Evolutionary conservation across 2,888 invertebrate species (phyloP), one percentile per base, ranked within the genome.

Genomic region (Plebejus anna): DNA sequence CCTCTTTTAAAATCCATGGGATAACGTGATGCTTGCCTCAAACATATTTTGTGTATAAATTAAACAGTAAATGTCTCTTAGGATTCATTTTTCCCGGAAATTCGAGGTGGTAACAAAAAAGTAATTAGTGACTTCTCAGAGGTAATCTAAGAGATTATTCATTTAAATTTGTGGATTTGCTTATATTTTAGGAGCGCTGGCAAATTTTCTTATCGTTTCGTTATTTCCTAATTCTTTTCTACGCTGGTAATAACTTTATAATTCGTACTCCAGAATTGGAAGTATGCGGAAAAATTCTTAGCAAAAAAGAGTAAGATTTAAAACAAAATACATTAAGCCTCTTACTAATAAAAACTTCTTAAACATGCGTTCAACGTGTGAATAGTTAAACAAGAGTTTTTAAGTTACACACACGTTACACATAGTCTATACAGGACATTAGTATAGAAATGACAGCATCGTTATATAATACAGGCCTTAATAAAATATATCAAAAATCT

Each of bases 121-220:
- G 83, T 82, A 83, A 84, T 85, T 84, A 84, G 81, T 79, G 77
- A 70, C 77, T 79, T 81, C 82, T 82, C 81, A 78, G 82, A 82
- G 82, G 83, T 84, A 82, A 82, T 82, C 81, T 79, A 78, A 75
- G 77, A 83, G 82, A 84, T 85, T 83, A 84, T 84, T 83, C 79
- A 83, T 80, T 78, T 75, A 82, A 84, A 84, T 84, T 82, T 82
- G 82, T 80, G 81, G 76, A 81, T 79, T 80, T 81, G 28, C 32
- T 73, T 51, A 32, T 55, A 51, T 55, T 73, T 55, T 51, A 16
- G 73, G 32, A 55, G 55, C 55, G 51, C 16, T 32, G 71, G 7
- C 66, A 66, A 66, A 42, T 71, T 71, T 71, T 42, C 9, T 38
- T 71, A 42, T 42, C 42, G 42, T 71, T 71, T 71, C 42, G 22